These are phyloP conservation scores for Cheilinus undulatus DNA, from an alignment of 2,113 vertebrate species.

Conservation along the genomic window DNA sequence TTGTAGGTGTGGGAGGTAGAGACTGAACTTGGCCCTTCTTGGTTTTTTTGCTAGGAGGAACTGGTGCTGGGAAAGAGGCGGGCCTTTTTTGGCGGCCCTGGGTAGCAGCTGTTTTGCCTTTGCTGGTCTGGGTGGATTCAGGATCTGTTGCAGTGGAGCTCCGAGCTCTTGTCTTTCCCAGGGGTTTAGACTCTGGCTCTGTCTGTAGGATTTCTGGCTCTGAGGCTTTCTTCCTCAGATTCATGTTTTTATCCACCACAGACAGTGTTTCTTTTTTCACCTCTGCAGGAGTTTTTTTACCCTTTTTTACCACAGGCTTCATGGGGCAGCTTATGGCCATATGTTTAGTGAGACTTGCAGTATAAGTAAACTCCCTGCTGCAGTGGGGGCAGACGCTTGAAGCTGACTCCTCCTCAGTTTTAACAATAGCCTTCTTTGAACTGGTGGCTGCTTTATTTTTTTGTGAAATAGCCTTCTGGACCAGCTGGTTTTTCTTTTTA, in stretches of 20 bases:
- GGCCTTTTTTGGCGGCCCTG: slow-evolving; percentile 84
- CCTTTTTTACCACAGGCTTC: slow-evolving; percentile 87
- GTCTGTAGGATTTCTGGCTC: slow-evolving; percentile 89
- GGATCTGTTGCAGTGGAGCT: slow-evolving; percentile 84
- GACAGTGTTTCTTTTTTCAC: slow-evolving; percentile 84
- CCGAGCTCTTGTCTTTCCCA: slow-evolving; percentile 93
- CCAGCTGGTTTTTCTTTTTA: slow-evolving; percentile 94
- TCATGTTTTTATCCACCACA: slow-evolving; percentile 79
- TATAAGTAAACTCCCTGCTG: slow-evolving; percentile 92
- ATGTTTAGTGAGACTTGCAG: slow-evolving; percentile 93
- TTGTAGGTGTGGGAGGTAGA: slow-evolving; percentile 80
- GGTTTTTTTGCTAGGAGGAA: slow-evolving; percentile 83
- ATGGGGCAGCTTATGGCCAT: slow-evolving; percentile 93
- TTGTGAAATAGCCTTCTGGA: slow-evolving; percentile 95
- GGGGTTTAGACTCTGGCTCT: slow-evolving; percentile 72
- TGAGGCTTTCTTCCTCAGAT: slow-evolving; percentile 85
- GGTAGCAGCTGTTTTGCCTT: slow-evolving; percentile 72
- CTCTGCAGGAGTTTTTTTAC: slow-evolving; percentile 82
- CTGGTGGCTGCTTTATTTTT: slow-evolving; percentile 89
- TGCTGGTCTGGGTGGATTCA: slow-evolving; percentile 80
- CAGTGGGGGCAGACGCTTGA: slow-evolving; percentile 94
- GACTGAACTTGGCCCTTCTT: slow-evolving; percentile 86
- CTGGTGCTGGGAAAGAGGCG: slow-evolving; percentile 67
- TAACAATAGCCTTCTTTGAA: slow-evolving; percentile 86
- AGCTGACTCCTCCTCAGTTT: slow-evolving; percentile 72